These are phyloP conservation scores for Hymenopus coronatus DNA, from an alignment of 2,888 invertebrate species.

Conservation along the genomic window DNA sequence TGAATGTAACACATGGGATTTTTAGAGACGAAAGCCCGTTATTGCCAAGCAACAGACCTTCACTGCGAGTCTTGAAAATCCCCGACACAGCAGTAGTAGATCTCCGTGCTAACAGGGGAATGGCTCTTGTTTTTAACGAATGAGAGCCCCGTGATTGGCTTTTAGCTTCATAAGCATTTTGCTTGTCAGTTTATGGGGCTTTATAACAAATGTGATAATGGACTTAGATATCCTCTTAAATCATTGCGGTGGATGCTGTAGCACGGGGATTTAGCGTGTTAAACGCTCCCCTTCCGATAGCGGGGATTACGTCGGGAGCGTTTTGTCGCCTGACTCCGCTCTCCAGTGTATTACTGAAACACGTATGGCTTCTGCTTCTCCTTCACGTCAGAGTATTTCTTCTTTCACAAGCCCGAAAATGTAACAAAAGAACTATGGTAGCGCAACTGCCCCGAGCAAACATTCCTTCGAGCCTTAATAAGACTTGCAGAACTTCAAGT, in stretches of 20 bases:
- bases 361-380: too few species aligned
- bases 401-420: too few species aligned
- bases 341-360: background rate
- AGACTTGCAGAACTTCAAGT: too few species aligned
- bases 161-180: background rate
- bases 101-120: background rate
- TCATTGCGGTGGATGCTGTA: background rate
- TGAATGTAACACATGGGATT: too few species aligned
- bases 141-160: background rate
- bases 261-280: background rate
- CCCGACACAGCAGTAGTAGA: background rate
- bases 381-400: too few species aligned
- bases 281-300: background rate
- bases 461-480: too few species aligned
- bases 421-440: too few species aligned
- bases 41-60: too few species aligned
- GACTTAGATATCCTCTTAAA: conserved; percentile 3
- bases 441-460: too few species aligned
- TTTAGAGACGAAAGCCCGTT: too few species aligned
- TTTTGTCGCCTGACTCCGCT: background rate
- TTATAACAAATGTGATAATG: background rate
- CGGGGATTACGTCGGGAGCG: background rate
- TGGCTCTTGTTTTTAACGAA: background rate
- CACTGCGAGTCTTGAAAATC: background rate
- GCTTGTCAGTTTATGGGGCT: background rate